Base-by-base conservation (phyloP, 2,888 invertebrate genomes). In the Brenthis ino region DNA sequence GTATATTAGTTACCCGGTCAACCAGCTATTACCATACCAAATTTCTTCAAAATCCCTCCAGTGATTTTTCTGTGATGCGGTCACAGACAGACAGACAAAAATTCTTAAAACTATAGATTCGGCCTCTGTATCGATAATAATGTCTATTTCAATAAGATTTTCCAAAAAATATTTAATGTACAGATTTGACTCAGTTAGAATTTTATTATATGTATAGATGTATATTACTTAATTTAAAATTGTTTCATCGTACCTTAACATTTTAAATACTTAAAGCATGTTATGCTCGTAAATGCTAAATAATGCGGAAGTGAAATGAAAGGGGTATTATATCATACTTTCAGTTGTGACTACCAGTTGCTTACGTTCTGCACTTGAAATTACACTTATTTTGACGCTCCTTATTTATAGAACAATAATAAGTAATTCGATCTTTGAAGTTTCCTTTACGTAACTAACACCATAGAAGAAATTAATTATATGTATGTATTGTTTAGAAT, bases 391-490 rank as follows among this genome's bases (percentile, higher is more conserved):
- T 71, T 65, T 71, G 70, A 68, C 70, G 68, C 50, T 60, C 50
- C 48, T 60, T 71, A 71, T 61, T 68, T 64, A 64, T 63, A 68
- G 68, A 71, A 61, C 65, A 68, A 65, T 70, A 70, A 67, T 67
- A 67, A 56, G 70, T 50, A 71, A 71, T 65, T 63, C 57, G 54
- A 68, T 71, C 53, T 65, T 56, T 43, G 54, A 16, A 12, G 64
- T 20, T 64, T 54, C 64, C 43, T 14, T 57, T 60, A 37, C 51
- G 37, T 48, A 67, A 67, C 20, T 28, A 64, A 57, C 12, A 53
- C 37, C 12, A 33, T 53, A 64, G 20, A 24, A 55, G 16, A 24
- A 65, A 53, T 51, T 43, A 57, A 68, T 16, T 57, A 33, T 48
- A 48, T 33, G 58, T 11, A 20, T 58, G 28, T 11, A 5, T n/a